Conservation (phyloP, 2,888 invertebrate genomes). For the Isoperla grammatica region DNA sequence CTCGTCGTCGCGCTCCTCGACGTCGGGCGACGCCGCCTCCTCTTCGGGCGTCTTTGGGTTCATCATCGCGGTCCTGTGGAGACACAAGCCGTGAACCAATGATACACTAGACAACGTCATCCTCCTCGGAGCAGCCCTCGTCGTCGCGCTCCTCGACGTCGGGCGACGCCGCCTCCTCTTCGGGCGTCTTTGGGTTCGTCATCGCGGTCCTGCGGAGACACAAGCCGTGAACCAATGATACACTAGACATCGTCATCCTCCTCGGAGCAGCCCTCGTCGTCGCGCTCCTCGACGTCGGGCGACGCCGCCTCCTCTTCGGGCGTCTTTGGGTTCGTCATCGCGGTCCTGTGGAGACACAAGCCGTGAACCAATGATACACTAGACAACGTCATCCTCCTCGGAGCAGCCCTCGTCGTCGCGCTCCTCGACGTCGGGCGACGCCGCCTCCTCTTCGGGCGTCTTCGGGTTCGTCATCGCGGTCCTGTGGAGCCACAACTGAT, state of each 20-base stretch:
- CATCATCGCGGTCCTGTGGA: constrained; percentile 42
- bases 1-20: neutral
- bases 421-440: neutral
- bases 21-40: constrained; percentile 39
- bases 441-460: constrained; percentile 42
- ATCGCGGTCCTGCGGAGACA: constrained; percentile 38
- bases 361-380: too few species aligned
- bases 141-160: neutral
- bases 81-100: too few species aligned
- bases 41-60: constrained; percentile 42
- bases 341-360: constrained; percentile 36
- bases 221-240: too few species aligned
- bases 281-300: neutral
- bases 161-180: constrained; percentile 42
- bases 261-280: neutral
- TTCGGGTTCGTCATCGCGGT: constrained; percentile 47
- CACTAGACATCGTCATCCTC: neutral
- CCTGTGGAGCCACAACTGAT: too few species aligned
- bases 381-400: neutral
- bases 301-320: constrained; percentile 42
- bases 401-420: constrained; percentile 1
- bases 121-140: neutral
- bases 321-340: constrained; percentile 45
- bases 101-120: too few species aligned
- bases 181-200: constrained; percentile 43